These are phyloP conservation scores for Watsonalla binaria DNA, from an alignment of 2,888 invertebrate genomes.

Conservation along the genomic window DNA sequence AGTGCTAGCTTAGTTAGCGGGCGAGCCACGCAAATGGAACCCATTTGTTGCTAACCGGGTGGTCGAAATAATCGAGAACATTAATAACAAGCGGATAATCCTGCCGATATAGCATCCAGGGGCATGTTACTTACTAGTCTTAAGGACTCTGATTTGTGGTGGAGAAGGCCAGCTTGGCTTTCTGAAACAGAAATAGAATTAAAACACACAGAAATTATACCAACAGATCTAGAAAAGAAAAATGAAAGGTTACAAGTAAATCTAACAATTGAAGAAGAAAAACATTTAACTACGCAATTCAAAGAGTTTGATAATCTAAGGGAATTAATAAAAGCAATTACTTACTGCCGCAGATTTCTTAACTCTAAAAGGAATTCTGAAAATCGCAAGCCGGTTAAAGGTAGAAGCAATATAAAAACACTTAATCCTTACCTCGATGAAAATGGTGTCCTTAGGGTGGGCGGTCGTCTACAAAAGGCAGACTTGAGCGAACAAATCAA, in stretches of 20 bases:
- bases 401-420: constrained; percentile 11
- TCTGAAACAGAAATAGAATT: too few relatives aligned
- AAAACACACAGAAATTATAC: too few relatives aligned
- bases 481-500: constrained; percentile 8
- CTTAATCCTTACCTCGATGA: constrained; percentile 18
- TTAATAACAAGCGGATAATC: constrained; percentile 13
- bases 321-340: constrained; percentile 9
- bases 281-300: constrained; percentile 5
- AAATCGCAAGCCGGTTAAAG: constrained; percentile 5
- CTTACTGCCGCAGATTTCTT: constrained; percentile 13
- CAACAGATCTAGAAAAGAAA: too few relatives aligned
- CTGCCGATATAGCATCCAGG: constrained; percentile 20
- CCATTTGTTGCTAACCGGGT: constrained; percentile 6
- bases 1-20: constrained; percentile 6
- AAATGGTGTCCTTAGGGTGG: constrained; percentile 18
- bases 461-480: constrained; percentile 18
- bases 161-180: constrained; percentile 18
- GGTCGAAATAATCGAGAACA: constrained; percentile 3
- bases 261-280: constrained; percentile 2
- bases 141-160: constrained; percentile 12
- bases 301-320: constrained; percentile 8
- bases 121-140: constrained; percentile 11
- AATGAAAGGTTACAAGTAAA: constrained; percentile 4
- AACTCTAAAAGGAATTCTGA: constrained; percentile 8
- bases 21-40: constrained; percentile 7